Percentiles rank a stretch among this genome's conserved stretches.
Conservation (phyloP, 2,113 vertebrate species). For the Leptocoma aspasia region DNA sequence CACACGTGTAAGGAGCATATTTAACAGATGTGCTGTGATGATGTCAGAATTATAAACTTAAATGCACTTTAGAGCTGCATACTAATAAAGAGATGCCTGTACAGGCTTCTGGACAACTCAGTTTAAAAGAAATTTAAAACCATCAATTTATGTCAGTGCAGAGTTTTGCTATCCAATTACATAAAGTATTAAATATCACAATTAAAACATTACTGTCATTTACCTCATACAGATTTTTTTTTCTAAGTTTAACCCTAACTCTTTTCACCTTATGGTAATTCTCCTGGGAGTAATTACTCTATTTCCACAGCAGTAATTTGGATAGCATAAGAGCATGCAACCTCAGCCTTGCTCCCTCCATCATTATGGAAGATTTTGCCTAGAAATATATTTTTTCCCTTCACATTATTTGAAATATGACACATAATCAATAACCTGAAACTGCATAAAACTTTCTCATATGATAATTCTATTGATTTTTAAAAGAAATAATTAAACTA, state of each 20-base stretch:
- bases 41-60: background rate
- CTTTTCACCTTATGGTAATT: background rate
- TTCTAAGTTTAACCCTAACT: background rate
- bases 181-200: background rate
- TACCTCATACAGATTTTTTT: background rate
- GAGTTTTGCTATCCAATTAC: background rate
- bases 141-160: background rate
- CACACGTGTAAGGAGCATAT: background rate
- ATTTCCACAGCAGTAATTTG: background rate
- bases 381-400: background rate
- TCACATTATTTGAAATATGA: background rate
- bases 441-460: constrained; percentile 11
- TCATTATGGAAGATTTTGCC: background rate
- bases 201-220: background rate
- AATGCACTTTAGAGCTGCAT: background rate
- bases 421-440: constrained; percentile 21
- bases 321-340: background rate
- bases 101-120: background rate
- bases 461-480: constrained; percentile 41
- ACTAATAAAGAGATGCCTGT: background rate
- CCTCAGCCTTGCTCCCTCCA: background rate
- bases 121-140: background rate
- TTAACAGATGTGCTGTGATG: background rate
- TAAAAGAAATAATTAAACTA: constrained; percentile 27
- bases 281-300: background rate